Base-by-base conservation (phyloP, 2,888 invertebrate genomes). In the Tanytarsus gracilentus region DNA sequence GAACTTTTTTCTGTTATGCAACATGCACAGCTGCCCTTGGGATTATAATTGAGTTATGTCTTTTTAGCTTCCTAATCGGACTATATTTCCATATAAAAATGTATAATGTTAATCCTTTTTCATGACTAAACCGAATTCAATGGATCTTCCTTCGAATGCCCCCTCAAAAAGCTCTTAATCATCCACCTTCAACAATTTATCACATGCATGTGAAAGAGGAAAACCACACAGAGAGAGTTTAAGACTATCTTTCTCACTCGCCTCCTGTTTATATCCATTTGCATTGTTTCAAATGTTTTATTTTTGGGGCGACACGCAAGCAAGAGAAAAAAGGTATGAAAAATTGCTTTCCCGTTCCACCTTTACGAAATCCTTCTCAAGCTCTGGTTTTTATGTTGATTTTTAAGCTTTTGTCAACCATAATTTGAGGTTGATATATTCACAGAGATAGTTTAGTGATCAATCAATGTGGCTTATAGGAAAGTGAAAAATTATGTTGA, bases 391-490 rank as follows among this genome's bases (percentile, higher is more conserved):
- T 44, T 23, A 44, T 44, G 9, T n/a, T 18, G 9, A 18, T 23
- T 44, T 18, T 44, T 18, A 18, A 18, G 23, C n/a, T n/a, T 23
- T 44, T 44, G 44, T 44, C 44, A 44, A 44, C 44, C 21, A 44
- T 44, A 44, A 44, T 23, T 44, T 44, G 23, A 44, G 44, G 44
- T 40, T 40, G 9, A 40, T 40, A 18, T 40, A 8, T 18, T 44
- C 23, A 23, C n/a, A n/a, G n/a, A n/a, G n/a, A n/a, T 40, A 40
- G 40, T 18, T 18, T 21, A 44, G 11, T 44, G 16, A 8, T 16
- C 14, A 14, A 16, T 44, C 44, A 33, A n/a, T n/a, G 23, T 44
- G 4, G 7, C 44, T 44, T n/a, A n/a, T n/a, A n/a, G n/a, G n/a
- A n/a, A n/a, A n/a, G 44, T 18, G 7, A 3, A 44, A 44, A 11